phyloP scores from a whole-genome alignment of 1,140 invertebrate genomes.

The Drosophila neocordata region DNA sequence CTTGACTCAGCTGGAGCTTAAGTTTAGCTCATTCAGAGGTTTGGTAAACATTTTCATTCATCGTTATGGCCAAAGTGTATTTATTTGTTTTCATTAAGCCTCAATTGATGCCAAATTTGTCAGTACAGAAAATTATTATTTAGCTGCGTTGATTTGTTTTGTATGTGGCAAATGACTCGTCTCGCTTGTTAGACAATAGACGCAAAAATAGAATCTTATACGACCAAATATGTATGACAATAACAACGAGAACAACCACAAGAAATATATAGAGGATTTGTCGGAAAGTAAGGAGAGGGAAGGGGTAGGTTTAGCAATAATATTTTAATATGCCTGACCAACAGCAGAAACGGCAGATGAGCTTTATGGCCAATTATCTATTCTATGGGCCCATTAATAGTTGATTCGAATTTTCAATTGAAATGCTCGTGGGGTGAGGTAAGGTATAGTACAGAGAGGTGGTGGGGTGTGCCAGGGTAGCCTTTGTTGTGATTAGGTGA shows the following conservation, averaged over 20 bases:
- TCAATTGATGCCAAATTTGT: constrained; percentile 63
- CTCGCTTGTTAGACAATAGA: constrained; percentile 56
- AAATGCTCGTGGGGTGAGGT: neutral
- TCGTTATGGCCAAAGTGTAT: constrained; percentile 40
- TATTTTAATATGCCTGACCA: constrained; percentile 76
- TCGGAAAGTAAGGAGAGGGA: no score
- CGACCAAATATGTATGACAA: constrained; percentile 40
- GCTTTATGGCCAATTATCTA: constrained; percentile 79
- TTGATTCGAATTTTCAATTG: constrained; percentile 63
- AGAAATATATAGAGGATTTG: neutral
- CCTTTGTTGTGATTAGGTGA: neutral
- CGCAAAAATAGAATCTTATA: constrained; percentile 49
- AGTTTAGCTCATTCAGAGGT: constrained; percentile 26
- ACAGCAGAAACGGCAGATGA: constrained; percentile 56
- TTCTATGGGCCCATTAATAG: constrained; percentile 74
- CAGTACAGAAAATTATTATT: constrained; percentile 67
- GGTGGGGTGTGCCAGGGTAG: no score
- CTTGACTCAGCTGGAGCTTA: constrained; percentile 15
- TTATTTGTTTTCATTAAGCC: constrained; percentile 78
- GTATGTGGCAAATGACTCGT: constrained; percentile 44
- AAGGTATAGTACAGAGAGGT: neutral
- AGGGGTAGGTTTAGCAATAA: no score
- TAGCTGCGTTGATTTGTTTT: constrained; percentile 51
- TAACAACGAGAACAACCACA: constrained; percentile 7
- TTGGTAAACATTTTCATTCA: constrained; percentile 41